phyloP scores from a whole-genome alignment of 2,113 vertebrate genomes.

The Herpailurus yagouaroundi region DNA sequence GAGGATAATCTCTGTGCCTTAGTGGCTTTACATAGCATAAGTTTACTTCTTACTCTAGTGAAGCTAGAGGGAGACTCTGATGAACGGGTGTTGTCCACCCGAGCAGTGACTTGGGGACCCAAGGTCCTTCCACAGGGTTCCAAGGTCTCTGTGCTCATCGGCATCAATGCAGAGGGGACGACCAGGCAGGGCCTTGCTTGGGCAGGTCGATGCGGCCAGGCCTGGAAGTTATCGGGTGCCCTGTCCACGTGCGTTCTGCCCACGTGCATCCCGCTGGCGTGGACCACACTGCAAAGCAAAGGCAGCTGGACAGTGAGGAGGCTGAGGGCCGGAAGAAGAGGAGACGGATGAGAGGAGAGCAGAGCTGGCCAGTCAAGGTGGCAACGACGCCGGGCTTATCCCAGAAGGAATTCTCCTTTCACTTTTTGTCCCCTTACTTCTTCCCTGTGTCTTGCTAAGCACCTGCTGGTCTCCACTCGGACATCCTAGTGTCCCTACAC shows the following conservation, averaged over 20 bases:
- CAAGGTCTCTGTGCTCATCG: not conserved
- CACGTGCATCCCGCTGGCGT: rapidly evolving
- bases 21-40: not conserved
- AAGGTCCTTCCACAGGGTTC: not conserved
- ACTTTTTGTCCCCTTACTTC: not conserved
- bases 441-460: not conserved
- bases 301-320: not conserved
- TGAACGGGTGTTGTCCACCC: not conserved
- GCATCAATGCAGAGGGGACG: not conserved
- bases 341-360: not conserved
- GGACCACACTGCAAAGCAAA: not conserved
- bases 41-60: not conserved
- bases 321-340: not conserved
- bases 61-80: not conserved
- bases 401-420: not conserved
- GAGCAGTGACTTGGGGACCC: not conserved
- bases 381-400: not conserved
- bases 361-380: not conserved
- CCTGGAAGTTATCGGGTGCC: too few relatives aligned
- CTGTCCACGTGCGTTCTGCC: rapidly evolving
- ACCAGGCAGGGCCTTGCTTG: rapidly evolving
- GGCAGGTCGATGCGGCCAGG: rapidly evolving
- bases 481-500: rapidly evolving
- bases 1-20: not conserved
- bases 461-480: too few relatives aligned